Conservation (phyloP, 2,113 vertebrate genomes). For the Leptocoma aspasia region DNA sequence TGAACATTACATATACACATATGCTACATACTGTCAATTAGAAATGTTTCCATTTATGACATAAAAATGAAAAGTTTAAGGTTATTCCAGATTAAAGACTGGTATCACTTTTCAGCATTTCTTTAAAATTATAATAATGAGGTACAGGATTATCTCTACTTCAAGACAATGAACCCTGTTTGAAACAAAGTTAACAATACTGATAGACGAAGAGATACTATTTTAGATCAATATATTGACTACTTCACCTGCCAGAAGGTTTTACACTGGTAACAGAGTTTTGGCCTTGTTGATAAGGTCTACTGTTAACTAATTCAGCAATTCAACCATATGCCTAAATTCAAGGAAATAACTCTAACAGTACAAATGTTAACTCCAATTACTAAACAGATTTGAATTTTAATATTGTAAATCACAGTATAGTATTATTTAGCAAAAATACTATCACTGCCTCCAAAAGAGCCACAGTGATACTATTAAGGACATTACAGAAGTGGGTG, state of each 20-base stretch:
- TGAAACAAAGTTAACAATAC: background rate
- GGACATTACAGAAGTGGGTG: background rate
- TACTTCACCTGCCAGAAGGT: background rate
- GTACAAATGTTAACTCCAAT: background rate
- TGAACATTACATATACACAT: constrained; percentile 48
- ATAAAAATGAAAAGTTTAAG: constrained; percentile 6
- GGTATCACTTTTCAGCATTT: background rate
- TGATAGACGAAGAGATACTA: background rate
- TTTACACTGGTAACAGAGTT: background rate
- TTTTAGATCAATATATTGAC: background rate
- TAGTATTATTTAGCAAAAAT: background rate
- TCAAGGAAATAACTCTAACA: background rate
- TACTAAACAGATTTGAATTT: background rate
- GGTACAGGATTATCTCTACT: background rate
- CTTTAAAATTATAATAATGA: background rate
- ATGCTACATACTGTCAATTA: constrained; percentile 40
- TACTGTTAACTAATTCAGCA: background rate
- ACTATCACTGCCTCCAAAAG: background rate
- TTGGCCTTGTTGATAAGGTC: background rate
- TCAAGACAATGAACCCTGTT: background rate
- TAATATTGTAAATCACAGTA: background rate
- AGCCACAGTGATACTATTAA: background rate
- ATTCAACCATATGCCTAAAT: background rate
- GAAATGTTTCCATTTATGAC: constrained; percentile 22
- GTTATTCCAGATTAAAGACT: constrained; percentile 5